Evolutionary conservation across 1,140 invertebrate species (phyloP).

Genomic region (Zophobas morio): DNA sequence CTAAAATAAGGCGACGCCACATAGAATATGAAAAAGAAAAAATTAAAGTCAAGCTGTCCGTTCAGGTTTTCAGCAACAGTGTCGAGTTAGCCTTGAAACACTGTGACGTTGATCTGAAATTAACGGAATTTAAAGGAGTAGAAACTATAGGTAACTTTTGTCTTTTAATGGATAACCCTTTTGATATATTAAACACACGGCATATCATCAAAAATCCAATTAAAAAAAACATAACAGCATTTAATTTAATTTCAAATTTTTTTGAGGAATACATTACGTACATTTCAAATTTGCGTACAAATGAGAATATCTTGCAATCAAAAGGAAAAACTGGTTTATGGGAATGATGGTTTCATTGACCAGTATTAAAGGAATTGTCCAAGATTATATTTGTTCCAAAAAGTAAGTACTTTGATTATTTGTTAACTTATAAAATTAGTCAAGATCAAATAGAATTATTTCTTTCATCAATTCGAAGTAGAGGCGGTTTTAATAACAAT

Average conservation of each 20-base stretch:
- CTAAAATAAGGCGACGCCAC: slow-evolving; percentile 55
- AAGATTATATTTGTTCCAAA: neutral
- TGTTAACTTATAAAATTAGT: neutral
- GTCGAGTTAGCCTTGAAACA: slow-evolving; percentile 51
- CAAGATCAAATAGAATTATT: neutral
- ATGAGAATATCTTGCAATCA: neutral
- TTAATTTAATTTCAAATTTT: neutral
- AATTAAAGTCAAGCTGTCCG: neutral
- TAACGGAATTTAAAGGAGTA: slow-evolving; percentile 47
- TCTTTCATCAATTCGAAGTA: neutral
- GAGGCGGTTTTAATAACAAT: too few relatives aligned
- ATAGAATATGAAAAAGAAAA: slow-evolving; percentile 52
- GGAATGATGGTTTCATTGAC: neutral
- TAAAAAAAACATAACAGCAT: slow-evolving; percentile 1
- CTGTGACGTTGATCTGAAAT: slow-evolving; percentile 38
- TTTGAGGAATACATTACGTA: neutral
- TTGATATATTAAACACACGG: slow-evolving; percentile 55
- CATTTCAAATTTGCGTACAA: neutral
- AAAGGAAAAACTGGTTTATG: neutral
- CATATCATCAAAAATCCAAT: slow-evolving; percentile 52
- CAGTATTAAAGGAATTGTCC: neutral
- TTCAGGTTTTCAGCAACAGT: slow-evolving; percentile 52
- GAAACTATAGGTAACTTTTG: slow-evolving; percentile 50
- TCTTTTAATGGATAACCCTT: slow-evolving; percentile 54
- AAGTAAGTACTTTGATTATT: neutral